Evolutionary conservation across 2,113 vertebrate genomes (phyloP).

Genomic region (Dipodomys ordii): DNA sequence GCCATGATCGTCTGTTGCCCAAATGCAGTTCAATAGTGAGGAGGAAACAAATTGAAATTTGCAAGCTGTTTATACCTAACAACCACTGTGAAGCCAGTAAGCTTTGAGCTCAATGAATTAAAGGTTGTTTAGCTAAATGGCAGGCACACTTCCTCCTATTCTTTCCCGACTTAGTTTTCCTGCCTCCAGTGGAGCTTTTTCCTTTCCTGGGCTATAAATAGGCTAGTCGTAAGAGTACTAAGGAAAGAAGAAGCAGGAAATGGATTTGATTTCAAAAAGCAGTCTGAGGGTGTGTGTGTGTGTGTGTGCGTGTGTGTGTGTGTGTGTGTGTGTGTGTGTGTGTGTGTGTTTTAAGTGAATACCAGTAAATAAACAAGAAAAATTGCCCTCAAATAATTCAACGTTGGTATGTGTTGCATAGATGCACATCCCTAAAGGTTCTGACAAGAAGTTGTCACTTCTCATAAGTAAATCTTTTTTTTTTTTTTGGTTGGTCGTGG

Average conservation of each 20-base stretch:
- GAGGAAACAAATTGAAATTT: slow-evolving; percentile 32
- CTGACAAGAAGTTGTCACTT: slow-evolving; percentile 8
- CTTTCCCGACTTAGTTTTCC: slow-evolving; percentile 98
- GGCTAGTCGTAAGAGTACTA: slow-evolving; percentile 85
- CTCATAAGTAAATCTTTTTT: not conserved
- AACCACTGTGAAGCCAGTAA: slow-evolving; percentile 75
- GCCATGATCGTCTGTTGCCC: not conserved
- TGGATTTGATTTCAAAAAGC: slow-evolving; percentile 88
- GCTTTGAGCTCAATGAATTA: slow-evolving; percentile 87
- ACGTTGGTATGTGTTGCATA: not conserved
- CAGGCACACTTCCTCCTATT: slow-evolving; percentile 97
- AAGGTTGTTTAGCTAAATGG: slow-evolving; percentile 93
- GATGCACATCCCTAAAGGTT: not conserved
- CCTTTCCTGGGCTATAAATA: slow-evolving; percentile 94
- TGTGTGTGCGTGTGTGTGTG: not conserved
- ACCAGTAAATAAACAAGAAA: slow-evolving; percentile 59
- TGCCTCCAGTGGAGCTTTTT: slow-evolving; percentile 90
- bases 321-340: not conserved
- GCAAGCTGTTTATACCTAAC: slow-evolving; percentile 74
- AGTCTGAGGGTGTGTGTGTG: not conserved
- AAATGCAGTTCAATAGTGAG: slow-evolving; percentile 45
- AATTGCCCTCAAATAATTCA: slow-evolving; percentile 11
- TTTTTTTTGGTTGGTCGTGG: too few relatives aligned
- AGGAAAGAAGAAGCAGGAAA: slow-evolving; percentile 93
- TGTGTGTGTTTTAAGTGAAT: slow-evolving; percentile 48